Percentiles rank a stretch among this genome's conserved stretches.
Evolutionary conservation across 2,113 vertebrate genomes (phyloP).

Genomic region (Coptodon bakossiorum): DNA sequence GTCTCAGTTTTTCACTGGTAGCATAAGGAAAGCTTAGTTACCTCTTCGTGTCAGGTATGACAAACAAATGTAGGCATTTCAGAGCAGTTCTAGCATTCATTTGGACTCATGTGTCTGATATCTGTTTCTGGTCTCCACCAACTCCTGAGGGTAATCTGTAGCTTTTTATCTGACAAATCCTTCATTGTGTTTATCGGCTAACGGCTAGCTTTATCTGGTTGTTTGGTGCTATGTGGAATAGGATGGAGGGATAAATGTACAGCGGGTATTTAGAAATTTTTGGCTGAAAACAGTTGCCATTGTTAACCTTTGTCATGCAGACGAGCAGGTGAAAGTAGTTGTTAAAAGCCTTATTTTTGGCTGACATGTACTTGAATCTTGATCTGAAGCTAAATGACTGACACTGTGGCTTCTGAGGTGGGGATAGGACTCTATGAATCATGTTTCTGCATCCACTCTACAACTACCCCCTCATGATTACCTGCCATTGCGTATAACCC

Average conservation of each 20-base stretch:
- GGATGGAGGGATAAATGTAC: background rate
- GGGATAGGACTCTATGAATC: background rate
- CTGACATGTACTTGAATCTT: background rate
- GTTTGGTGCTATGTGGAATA: background rate
- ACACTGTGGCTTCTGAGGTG: background rate
- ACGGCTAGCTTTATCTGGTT: background rate
- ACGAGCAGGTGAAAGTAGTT: background rate
- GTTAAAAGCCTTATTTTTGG: background rate
- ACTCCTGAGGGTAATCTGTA: background rate
- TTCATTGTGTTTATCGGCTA: background rate
- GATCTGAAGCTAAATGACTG: background rate
- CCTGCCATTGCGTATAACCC: background rate
- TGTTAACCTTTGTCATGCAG: background rate
- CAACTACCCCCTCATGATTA: background rate
- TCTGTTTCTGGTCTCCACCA: background rate
- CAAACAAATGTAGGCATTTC: background rate
- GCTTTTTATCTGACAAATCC: background rate
- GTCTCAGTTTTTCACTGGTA: background rate
- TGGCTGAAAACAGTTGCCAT: background rate
- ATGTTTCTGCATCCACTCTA: background rate
- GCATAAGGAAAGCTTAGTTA: fast-evolving
- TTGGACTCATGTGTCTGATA: background rate
- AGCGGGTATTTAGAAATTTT: background rate
- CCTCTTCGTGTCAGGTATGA: background rate
- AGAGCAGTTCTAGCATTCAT: background rate